Evolutionary conservation across 2,888 invertebrate species (phyloP).

Genomic region (Physocephala rufipes): DNA sequence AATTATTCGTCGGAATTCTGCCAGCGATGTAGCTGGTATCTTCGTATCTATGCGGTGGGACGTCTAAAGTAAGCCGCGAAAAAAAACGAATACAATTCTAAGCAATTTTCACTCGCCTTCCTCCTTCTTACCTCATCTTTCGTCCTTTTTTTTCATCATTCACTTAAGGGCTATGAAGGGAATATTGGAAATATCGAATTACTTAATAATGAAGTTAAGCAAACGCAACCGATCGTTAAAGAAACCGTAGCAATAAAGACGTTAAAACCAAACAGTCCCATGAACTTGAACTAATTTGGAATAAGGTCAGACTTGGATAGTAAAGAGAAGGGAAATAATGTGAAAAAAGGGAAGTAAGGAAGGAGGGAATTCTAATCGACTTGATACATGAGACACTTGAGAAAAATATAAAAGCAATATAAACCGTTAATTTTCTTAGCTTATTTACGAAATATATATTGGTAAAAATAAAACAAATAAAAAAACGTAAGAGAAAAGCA

Average conservation of each 20-base stretch:
- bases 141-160: too few species aligned
- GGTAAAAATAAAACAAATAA: not conserved
- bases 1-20: not conserved
- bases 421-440: slow-evolving; percentile 1
- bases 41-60: not conserved
- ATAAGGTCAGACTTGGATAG: not conserved
- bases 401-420: slow-evolving; percentile 44
- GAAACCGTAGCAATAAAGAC: slow-evolving; percentile 3
- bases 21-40: not conserved
- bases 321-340: not conserved
- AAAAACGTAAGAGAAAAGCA: not conserved
- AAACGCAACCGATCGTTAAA: not conserved
- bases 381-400: slow-evolving; percentile 59
- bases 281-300: slow-evolving; percentile 18
- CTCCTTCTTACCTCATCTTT: too few species aligned
- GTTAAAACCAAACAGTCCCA: not conserved
- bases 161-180: slow-evolving; percentile 7
- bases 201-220: not conserved
- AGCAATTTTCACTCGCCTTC: too few species aligned
- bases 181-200: not conserved
- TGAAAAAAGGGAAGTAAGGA: not conserved
- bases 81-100: not conserved
- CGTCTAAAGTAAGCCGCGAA: not conserved
- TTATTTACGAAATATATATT: not conserved
- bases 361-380: slow-evolving; percentile 25